Evolutionary conservation across 2,888 invertebrate species (phyloP).

Genomic region (Clistopyga incitator): DNA sequence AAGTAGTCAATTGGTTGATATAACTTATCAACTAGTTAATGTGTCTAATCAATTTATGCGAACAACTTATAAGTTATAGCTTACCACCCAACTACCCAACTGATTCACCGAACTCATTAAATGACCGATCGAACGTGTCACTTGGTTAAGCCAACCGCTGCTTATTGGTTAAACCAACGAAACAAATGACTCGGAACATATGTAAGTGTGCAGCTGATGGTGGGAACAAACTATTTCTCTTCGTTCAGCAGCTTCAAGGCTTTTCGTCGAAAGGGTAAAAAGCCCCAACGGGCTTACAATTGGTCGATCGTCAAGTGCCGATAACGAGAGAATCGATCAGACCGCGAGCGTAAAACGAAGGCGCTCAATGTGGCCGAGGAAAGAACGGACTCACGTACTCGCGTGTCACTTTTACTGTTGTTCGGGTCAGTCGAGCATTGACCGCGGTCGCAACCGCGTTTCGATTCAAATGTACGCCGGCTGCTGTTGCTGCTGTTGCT

Average conservation of each 20-base stretch:
- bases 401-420: conserved; percentile 82
- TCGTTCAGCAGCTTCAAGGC: background rate
- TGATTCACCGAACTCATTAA: too few species aligned
- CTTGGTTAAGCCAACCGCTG: too few species aligned
- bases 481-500: conserved; percentile 22
- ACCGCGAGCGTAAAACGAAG: conserved; percentile 30
- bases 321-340: conserved; percentile 52
- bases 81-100: too few species aligned
- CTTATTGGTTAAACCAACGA: too few species aligned
- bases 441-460: conserved; percentile 73
- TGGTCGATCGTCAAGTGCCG: conserved; percentile 42
- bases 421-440: conserved; percentile 82
- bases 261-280: conserved; percentile 24
- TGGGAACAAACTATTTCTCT: background rate
- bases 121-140: too few species aligned
- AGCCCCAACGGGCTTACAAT: conserved; percentile 17
- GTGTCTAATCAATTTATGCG: too few species aligned
- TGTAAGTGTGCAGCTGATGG: background rate
- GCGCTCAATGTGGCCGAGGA: conserved; percentile 61
- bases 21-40: background rate
- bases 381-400: conserved; percentile 66
- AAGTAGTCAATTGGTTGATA: background rate
- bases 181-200: background rate
- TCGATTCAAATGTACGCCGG: conserved; percentile 59
- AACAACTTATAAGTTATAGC: too few species aligned